Base-by-base conservation (phyloP, 2,797 vertebrate genomes). In the Rallus crepitans region DNA sequence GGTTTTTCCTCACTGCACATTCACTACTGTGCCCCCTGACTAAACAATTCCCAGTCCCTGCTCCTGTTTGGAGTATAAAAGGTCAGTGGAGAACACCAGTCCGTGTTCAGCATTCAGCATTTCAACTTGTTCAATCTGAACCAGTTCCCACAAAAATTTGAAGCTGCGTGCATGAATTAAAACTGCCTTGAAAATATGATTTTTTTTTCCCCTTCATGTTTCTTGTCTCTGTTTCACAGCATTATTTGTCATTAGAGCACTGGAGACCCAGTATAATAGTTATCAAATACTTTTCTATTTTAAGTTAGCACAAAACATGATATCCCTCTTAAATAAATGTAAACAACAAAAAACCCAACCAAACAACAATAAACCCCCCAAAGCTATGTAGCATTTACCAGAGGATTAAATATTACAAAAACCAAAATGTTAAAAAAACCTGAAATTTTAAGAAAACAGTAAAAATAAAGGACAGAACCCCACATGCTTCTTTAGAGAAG, bases 41-140 rank as follows among this genome's bases (percentile, higher is more conserved):
- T 20, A 64, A 45, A 73, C 9, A 6, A 52, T 64, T 25, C 35
- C 3, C 0, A 73, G 30, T 30, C 56, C 7, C 23, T 1, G 0
- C 17, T 73, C 33, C 63, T 52, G 6, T 33, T 19, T 6, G 5
- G 24, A 69, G 6, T 4, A 2, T 69, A 33, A 89, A 65, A 60
- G 15, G 10, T 63, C 50, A 33, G 15, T 3, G 5, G 14, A 45
- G 39, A 70, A 91, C 21, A 10, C 18, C 92, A 91, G 64, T 24
- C 33, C 88, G 19, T 21, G 33, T 21, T 73, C 56, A 50, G 23
- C 12, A 42, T 65, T 15, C 56, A 63, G 23, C 13, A 55, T 25
- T 90, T n/a, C 31, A 71, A 18, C 8, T 79, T 60, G 37, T 45
- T 59, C 37, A 17, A 18, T 7, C 20, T 56, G 15, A 56, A 55